Evolutionary conservation across 2,113 vertebrate species (phyloP).

Genomic region (Pyrgilauda ruficollis): DNA sequence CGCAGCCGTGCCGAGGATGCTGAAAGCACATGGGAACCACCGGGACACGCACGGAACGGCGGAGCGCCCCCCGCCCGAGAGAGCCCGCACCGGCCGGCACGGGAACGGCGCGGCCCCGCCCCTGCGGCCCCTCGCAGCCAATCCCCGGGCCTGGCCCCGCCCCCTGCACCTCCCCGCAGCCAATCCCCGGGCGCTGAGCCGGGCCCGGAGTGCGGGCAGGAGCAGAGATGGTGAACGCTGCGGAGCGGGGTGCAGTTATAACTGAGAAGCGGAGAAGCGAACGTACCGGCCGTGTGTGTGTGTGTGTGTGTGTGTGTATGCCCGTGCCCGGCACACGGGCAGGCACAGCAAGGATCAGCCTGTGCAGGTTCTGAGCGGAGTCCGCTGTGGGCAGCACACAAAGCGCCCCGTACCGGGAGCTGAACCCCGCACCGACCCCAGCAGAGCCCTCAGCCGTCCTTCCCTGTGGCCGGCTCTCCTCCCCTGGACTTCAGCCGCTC

Average conservation of each 20-base stretch:
- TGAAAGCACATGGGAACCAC: not conserved
- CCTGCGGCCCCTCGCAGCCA: no score
- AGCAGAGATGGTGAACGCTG: accelerated
- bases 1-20: no score
- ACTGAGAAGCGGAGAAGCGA: accelerated
- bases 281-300: accelerated
- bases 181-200: not conserved
- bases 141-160: accelerated
- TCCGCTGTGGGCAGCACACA: accelerated
- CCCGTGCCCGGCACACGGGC: no score
- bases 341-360: not conserved
- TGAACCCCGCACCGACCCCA: not conserved
- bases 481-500: not conserved
- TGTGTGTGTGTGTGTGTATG: not conserved
- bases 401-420: not conserved
- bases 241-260: accelerated
- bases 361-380: not conserved
- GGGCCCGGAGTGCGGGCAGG: not conserved
- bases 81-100: not conserved
- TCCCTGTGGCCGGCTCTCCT: not conserved
- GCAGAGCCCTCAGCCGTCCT: not conserved
- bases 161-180: not conserved
- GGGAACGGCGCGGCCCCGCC: no score
- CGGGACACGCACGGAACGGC: no score
- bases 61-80: no score